These are phyloP conservation scores for Oreochromis aureus DNA, from an alignment of 2,113 vertebrate species.

Conservation along the genomic window DNA sequence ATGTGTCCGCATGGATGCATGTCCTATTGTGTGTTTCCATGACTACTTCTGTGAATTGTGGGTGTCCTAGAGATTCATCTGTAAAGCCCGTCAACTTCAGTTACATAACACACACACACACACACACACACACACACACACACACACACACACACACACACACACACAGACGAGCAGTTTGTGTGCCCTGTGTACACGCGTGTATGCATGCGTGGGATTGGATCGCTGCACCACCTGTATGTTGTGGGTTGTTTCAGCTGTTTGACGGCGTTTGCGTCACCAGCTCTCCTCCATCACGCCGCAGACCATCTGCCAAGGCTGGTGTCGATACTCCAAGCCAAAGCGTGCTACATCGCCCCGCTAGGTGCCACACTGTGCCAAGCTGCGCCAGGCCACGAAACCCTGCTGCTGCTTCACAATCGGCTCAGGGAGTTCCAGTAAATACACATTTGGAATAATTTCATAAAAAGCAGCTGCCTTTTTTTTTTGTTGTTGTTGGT, in stretches of 20 bases:
- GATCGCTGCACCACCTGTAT: conserved; percentile 34
- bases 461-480: background rate
- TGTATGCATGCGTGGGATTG: conserved; percentile 15
- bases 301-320: conserved; percentile 52
- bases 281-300: background rate
- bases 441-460: background rate
- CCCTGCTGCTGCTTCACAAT: background rate
- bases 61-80: background rate
- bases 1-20: background rate
- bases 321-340: background rate
- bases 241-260: conserved; percentile 54
- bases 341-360: background rate
- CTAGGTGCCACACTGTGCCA: background rate
- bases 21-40: conserved; percentile 18
- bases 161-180: background rate
- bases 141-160: background rate
- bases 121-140: background rate
- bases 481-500: background rate
- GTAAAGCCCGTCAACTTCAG: background rate
- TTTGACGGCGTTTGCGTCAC: conserved; percentile 5
- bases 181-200: background rate
- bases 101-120: conserved; percentile 20
- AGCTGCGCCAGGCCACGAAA: background rate
- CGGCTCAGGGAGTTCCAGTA: background rate
- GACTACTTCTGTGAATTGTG: background rate